Conservation (phyloP, 2,113 vertebrate species). For the Petrocephalus microphthalmus region DNA sequence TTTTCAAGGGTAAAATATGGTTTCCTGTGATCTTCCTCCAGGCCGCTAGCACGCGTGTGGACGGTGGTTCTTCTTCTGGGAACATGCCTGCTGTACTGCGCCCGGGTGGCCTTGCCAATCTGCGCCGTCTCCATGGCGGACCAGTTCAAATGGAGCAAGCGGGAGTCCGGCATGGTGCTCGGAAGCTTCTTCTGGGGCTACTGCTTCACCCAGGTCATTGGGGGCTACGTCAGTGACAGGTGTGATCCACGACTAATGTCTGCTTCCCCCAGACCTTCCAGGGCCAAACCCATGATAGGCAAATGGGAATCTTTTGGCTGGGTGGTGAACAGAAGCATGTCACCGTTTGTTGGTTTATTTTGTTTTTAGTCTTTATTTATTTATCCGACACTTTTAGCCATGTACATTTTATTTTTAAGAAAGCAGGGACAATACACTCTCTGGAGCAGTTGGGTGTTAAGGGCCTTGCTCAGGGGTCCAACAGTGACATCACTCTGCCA, state of each 20-base stretch:
- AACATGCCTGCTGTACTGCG: conserved; percentile 87
- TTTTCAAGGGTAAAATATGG: not conserved
- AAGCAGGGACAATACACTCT: not conserved
- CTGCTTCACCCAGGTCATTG: conserved; percentile 86
- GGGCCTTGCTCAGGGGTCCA: not conserved
- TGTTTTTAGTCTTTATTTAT: not conserved
- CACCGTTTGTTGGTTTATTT: not conserved
- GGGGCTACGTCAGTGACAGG: conserved; percentile 87
- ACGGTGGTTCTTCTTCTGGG: conserved; percentile 77
- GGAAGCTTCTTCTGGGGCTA: conserved; percentile 99
- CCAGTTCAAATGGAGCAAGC: conserved; percentile 84
- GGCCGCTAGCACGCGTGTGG: conserved; percentile 76
- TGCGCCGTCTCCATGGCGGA: conserved; percentile 76
- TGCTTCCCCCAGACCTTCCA: not conserved
- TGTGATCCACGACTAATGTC: conserved; percentile 29
- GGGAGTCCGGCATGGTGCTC: conserved; percentile 78
- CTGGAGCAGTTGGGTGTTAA: not conserved
- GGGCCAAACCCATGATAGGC: not conserved
- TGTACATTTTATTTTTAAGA: not conserved
- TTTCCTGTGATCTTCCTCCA: conserved; percentile 39
- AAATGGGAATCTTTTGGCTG: not conserved
- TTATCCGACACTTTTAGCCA: not conserved
- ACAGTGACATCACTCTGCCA: not conserved
- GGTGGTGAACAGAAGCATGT: not conserved
- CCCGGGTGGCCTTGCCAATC: conserved; percentile 81